phyloP scores from a whole-genome alignment of 1,140 invertebrate genomes.

The Drosophila nikananu region DNA sequence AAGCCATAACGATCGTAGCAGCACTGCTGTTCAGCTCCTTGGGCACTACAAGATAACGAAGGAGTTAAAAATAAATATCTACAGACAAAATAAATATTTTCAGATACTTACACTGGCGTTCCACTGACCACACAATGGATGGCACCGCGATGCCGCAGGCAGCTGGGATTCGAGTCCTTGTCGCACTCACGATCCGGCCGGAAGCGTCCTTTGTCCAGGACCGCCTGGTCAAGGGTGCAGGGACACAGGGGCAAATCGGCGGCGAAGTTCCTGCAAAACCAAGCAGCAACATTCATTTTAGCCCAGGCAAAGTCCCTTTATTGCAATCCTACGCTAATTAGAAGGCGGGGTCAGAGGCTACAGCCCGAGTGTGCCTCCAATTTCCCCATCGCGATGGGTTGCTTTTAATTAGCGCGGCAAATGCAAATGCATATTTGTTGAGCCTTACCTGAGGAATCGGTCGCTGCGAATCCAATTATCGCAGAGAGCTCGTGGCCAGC shows the following conservation, averaged over 20 bases:
- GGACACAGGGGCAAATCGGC: conserved; percentile 95
- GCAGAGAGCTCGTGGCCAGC: conserved; percentile 93
- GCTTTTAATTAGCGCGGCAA: conserved; percentile 70
- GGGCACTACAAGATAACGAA: conserved; percentile 86
- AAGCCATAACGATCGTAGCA: conserved; percentile 97
- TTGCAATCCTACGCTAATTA: conserved; percentile 43
- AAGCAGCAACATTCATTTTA: not conserved
- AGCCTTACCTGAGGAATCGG: conserved; percentile 88
- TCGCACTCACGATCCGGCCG: conserved; percentile 96
- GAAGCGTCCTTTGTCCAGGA: conserved; percentile 96
- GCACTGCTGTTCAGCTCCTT: conserved; percentile 98
- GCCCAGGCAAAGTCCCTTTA: not conserved
- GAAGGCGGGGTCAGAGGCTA: conserved; percentile 4
- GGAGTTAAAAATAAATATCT: not conserved
- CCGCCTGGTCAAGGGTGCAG: conserved; percentile 95
- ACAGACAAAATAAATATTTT: not conserved
- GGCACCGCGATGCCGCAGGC: conserved; percentile 94
- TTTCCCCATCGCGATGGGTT: conserved; percentile 29
- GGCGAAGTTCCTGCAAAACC: conserved; percentile 92
- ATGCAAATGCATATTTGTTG: conserved; percentile 56
- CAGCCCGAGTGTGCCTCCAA: conserved; percentile 2
- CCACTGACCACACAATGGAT: conserved; percentile 97
- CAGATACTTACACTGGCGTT: conserved; percentile 91
- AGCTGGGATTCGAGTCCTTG: conserved; percentile 95
- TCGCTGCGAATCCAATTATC: conserved; percentile 95